Evolutionary conservation across 2,113 vertebrate species (phyloP).

Genomic region (Gasterosteus nipponicus): DNA sequence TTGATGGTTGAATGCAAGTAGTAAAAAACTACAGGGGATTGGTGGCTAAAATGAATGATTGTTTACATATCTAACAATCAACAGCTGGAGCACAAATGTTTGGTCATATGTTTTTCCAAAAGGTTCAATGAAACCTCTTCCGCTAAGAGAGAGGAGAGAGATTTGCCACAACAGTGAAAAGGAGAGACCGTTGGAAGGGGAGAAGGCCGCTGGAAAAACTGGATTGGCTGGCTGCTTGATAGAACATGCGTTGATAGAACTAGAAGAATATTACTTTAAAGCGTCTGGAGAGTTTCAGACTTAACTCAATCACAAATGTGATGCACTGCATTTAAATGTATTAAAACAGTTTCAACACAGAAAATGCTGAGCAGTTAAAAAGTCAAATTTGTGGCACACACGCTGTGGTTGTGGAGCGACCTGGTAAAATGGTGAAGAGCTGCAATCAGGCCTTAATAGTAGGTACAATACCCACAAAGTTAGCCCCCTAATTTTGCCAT

Average conservation of each 20-base stretch:
- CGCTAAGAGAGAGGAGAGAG: conserved; percentile 32
- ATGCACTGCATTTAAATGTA: background rate
- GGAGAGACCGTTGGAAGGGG: conserved; percentile 21
- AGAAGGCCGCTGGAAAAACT: conserved; percentile 12
- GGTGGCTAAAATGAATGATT: conserved; percentile 28
- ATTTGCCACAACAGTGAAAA: conserved; percentile 55
- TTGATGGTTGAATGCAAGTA: conserved; percentile 58
- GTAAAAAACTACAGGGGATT: conserved; percentile 46
- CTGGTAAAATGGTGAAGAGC: background rate
- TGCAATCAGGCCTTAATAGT: background rate
- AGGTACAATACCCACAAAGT: background rate
- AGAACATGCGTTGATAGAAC: background rate
- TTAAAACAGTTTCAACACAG: background rate
- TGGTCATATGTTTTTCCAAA: conserved; percentile 41
- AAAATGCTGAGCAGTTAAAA: background rate
- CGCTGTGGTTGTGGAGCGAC: background rate
- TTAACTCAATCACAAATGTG: background rate
- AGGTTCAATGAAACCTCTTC: conserved; percentile 30
- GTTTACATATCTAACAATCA: conserved; percentile 43
- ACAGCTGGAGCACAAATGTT: conserved; percentile 36
- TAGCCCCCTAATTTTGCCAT: background rate
- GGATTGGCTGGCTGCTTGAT: background rate
- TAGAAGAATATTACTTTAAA: conserved; percentile 15
- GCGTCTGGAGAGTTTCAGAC: background rate
- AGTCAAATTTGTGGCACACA: background rate